Base-by-base conservation (phyloP, 2,113 vertebrate species). In the Oncorhynchus clarkii region DNA sequence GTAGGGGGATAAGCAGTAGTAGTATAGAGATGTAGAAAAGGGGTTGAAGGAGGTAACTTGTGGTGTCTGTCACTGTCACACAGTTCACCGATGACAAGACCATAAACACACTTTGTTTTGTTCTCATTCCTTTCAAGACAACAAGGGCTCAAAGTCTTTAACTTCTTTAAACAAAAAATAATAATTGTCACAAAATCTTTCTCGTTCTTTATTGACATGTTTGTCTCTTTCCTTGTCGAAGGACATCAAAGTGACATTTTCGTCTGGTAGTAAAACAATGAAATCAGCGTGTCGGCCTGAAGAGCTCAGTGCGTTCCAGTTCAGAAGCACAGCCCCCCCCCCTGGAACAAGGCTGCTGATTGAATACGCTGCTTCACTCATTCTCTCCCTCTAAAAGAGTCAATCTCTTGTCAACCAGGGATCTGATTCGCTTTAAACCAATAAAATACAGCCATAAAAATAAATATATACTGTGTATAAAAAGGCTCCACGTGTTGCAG, bases 371-470 rank as follows among this genome's bases (percentile, higher is more conserved):
- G 76, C 80, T 86, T 81, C 72, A 73, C 71, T 79, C 72, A 78
- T 85, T 80, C 64, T 65, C 77, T 72, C 64, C 27, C 27, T 27
- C 27, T 27, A 27, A 27, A 78, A 51, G 12, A 39, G 67, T 88
- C 86, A 87, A 80, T 77, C 70, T 88, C 84, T 88, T 89, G 85
- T 88, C 86, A 80, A 3, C 39, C 9, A 45, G 9, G 71, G 81
- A 87, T 89, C 80, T 84, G 84, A 88, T 90, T 91, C 85, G 82
- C 84, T 90, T 91, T 91, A 82, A 85, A 87, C 72, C 77, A 78
- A 88, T 6, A 6, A 34, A 34, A 34, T 34, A 34, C 5, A 34
- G 6, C 31, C 31, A 91, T 88, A 85, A 84, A 84, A 85, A 84
- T 86, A 88, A 86, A 82, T 87, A 88, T 34, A 34, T 34, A 34